Base-by-base conservation (phyloP, 1,140 invertebrate genomes). In the Tetramorium simillimum region DNA sequence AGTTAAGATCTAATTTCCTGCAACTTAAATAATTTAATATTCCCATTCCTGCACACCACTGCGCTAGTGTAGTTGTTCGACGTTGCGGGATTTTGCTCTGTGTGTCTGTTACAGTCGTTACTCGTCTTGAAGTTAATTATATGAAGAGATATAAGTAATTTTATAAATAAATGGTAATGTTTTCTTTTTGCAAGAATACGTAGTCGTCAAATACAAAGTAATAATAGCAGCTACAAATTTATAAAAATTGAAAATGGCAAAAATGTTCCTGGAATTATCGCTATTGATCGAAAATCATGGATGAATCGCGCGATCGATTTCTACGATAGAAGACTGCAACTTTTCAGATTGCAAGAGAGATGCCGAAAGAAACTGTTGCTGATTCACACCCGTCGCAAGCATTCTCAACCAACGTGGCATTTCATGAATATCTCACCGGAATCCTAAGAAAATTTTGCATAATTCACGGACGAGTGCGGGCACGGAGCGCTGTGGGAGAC, bases 11-110 rank as follows among this genome's bases (percentile, higher is more conserved):
- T 90, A 92, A 92, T 92, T 92, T 92, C 40, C 58, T 62, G 63
- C 60, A 69, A 86, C 86, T 88, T 93, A 91, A 92, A 93, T 92
- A 92, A 93, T 92, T 87, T 90, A 92, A 92, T 90, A 91, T 88
- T 86, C 65, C 63, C 80, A 84, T 86, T 89, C 86, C 73, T 75
- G 10, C 14, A 12, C 49, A 4, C 60, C 40, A 12, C 46, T 28
- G 56, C 40, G 56, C 40, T 3, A 37, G 43, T 14, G 33, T 16
- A 46, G 43, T 78, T 21, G 21, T 62, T 81, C 10, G 37, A n/a
- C 56, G 37, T 46, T 67, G 40, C 40, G 28, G 62, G 21, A 81
- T 81, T 81, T 80, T 37, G 43, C 67, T 51, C 33, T 43, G 46
- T 40, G 28, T n/a, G 37, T 21, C 28, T 16, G 65, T 81, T 81